Conservation (phyloP, 2,113 vertebrate species). For the Cyanistes caeruleus region DNA sequence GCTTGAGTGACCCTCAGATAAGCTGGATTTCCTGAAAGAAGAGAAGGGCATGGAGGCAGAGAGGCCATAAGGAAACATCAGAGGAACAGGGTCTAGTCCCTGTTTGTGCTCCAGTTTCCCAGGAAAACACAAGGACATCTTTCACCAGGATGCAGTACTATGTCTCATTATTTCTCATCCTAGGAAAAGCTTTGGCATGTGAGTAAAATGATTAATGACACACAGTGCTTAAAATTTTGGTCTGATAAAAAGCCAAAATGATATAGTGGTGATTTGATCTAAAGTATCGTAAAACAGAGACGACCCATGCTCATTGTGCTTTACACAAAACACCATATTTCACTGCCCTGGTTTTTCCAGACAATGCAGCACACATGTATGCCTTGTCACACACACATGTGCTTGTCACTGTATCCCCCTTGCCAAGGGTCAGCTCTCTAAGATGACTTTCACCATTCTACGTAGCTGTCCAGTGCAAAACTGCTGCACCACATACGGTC, state of each 20-base stretch:
- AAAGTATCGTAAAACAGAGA: background rate
- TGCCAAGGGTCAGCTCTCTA: background rate
- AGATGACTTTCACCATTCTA: background rate
- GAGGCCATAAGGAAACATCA: background rate
- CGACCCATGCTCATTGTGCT: background rate
- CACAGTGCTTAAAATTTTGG: background rate
- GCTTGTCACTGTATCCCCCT: background rate
- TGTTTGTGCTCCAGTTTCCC: background rate
- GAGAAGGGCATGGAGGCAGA: background rate
- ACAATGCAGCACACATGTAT: background rate
- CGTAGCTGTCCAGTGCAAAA: fast-evolving
- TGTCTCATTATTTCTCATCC: background rate
- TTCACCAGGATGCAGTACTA: background rate
- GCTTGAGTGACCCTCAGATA: background rate
- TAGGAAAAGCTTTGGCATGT: background rate
- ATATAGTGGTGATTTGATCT: background rate
- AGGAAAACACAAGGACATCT: background rate
- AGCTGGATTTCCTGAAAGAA: background rate
- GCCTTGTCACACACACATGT: background rate
- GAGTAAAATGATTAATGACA: background rate
- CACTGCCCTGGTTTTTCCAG: background rate
- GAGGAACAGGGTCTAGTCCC: background rate
- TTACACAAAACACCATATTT: background rate
- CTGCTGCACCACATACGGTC: fast-evolving
- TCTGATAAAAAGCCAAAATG: background rate